Percentiles rank a stretch among this genome's conserved stretches.
Evolutionary conservation across 2,888 invertebrate genomes (phyloP).

Genomic region (Orchesella flavescens): DNA sequence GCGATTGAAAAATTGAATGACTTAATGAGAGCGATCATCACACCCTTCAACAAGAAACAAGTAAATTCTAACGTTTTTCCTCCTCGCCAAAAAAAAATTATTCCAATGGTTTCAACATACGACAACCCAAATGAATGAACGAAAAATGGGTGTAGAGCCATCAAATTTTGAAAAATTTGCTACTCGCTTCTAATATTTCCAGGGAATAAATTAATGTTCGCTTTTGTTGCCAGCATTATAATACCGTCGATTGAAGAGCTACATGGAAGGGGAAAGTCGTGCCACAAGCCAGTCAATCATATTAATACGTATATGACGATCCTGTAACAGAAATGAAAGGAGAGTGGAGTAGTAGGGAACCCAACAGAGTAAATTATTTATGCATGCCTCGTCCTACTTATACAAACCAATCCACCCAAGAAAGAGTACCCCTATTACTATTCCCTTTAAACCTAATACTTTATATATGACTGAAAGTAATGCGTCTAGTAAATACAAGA

Average conservation of each 20-base stretch:
- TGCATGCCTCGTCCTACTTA: constrained; percentile 63
- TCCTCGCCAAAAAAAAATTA: background rate
- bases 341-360: constrained; percentile 6
- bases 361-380: constrained; percentile 57
- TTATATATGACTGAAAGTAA: too few relatives aligned
- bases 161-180: too few relatives aligned
- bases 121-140: background rate
- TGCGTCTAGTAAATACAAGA: too few relatives aligned
- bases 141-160: too few relatives aligned
- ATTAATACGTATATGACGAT: constrained; percentile 37
- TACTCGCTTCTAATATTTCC: constrained; percentile 20
- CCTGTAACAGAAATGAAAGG: constrained; percentile 29
- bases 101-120: background rate
- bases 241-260: too few relatives aligned
- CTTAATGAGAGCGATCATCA: too few relatives aligned
- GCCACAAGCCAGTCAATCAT: constrained; percentile 51
- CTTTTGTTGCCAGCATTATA: background rate
- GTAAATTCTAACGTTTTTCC: background rate
- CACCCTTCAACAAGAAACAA: too few relatives aligned
- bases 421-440: background rate
- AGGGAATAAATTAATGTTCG: constrained; percentile 45
- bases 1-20: too few relatives aligned
- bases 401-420: constrained; percentile 37
- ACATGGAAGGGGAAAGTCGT: constrained; percentile 31
- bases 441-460: too few relatives aligned